Conservation (phyloP, 2,113 vertebrate genomes). For the Calyptommatus sinebrachiatus region DNA sequence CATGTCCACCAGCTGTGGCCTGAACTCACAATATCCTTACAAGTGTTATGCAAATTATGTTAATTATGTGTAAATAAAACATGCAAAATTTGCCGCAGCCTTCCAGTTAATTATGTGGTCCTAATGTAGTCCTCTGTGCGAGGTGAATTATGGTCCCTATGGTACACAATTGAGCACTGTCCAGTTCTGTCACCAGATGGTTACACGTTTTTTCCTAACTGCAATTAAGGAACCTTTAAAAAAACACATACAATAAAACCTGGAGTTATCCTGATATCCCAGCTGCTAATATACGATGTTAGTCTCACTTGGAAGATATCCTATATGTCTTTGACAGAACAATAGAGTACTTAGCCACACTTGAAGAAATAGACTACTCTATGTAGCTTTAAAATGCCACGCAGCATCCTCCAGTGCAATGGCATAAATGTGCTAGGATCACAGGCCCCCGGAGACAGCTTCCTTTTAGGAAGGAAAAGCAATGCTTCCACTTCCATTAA, state of each 20-base stretch:
- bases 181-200: constrained; percentile 19
- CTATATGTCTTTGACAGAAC: not conserved
- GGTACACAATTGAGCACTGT: constrained; percentile 1
- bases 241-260: not conserved
- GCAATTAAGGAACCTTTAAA: not conserved
- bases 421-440: no score
- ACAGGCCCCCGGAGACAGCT: no score
- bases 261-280: not conserved
- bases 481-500: not conserved
- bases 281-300: not conserved
- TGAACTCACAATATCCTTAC: constrained; percentile 18
- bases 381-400: no score
- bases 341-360: no score
- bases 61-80: constrained; percentile 33
- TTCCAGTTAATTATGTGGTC: constrained; percentile 29
- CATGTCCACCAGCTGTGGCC: constrained; percentile 20
- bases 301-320: not conserved
- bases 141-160: constrained; percentile 2
- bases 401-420: no score
- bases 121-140: constrained; percentile 13
- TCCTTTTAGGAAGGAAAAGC: no score
- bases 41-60: constrained; percentile 29
- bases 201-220: not conserved
- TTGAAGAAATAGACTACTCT: no score
- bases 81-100: constrained; percentile 23